Conservation (phyloP, 2,113 vertebrate species). For the Hirundichthys speculiger region DNA sequence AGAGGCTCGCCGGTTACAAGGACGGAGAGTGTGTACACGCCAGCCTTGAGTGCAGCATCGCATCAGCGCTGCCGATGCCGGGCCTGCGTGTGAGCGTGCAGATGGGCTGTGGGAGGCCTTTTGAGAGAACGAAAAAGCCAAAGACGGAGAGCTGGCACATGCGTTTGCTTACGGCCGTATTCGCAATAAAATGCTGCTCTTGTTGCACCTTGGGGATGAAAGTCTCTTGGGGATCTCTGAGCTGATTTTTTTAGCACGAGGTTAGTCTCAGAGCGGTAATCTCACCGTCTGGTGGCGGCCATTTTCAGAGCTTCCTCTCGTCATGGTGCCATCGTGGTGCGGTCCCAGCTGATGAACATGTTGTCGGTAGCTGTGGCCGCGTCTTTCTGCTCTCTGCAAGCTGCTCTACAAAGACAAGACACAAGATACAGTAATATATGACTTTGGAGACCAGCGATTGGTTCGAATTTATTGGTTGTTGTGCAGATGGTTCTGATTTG, state of each 20-base stretch:
- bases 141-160: slow-evolving; percentile 27
- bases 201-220: slow-evolving; percentile 16
- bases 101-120: neutral
- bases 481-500: slow-evolving; percentile 71
- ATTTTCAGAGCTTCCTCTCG: slow-evolving; percentile 49
- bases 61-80: slow-evolving; percentile 22
- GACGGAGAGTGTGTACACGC: slow-evolving; percentile 48
- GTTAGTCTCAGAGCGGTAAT: neutral
- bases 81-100: slow-evolving; percentile 6
- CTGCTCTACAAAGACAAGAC: slow-evolving; percentile 68
- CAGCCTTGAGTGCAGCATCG: slow-evolving; percentile 37
- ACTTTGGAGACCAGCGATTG: slow-evolving; percentile 54
- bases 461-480: slow-evolving; percentile 67
- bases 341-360: slow-evolving; percentile 59
- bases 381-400: slow-evolving; percentile 35
- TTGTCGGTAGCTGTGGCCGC: slow-evolving; percentile 60
- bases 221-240: slow-evolving; percentile 2
- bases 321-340: slow-evolving; percentile 55
- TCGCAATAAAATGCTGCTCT: slow-evolving; percentile 48
- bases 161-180: slow-evolving; percentile 29
- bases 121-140: slow-evolving; percentile 22
- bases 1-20: slow-evolving; percentile 28
- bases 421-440: slow-evolving; percentile 65
- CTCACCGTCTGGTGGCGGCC: slow-evolving; percentile 39
- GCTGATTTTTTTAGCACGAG: slow-evolving; percentile 12